Conservation (phyloP, 1,140 invertebrate species). For the Brevipalpus yothersi region DNA sequence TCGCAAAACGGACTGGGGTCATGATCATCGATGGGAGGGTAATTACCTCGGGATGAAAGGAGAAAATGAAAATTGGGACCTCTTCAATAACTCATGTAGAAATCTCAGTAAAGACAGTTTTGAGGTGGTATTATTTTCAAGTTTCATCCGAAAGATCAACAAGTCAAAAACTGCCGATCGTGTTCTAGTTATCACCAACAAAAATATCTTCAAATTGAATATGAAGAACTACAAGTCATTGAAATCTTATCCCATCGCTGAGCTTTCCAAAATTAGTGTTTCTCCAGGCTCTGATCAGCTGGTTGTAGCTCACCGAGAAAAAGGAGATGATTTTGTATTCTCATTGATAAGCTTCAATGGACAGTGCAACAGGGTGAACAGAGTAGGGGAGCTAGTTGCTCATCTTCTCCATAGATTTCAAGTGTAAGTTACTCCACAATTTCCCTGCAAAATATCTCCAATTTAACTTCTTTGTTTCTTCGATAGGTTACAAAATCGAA, state of each 20-base stretch:
- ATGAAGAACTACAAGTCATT: slow-evolving; percentile 53
- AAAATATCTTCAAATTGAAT: slow-evolving; percentile 68
- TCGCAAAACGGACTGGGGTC: slow-evolving; percentile 53
- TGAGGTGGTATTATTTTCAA: slow-evolving; percentile 32
- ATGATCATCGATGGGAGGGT: slow-evolving; percentile 58
- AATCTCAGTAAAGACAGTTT: slow-evolving; percentile 36
- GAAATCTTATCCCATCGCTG: slow-evolving; percentile 48
- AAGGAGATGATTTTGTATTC: slow-evolving; percentile 70
- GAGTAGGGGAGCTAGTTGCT: slow-evolving; percentile 61
- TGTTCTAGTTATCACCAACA: slow-evolving; percentile 63
- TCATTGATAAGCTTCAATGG: slow-evolving; percentile 26
- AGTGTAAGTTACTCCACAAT: slow-evolving; percentile 16
- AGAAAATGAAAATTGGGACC: slow-evolving; percentile 47
- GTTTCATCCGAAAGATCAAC: slow-evolving; percentile 27
- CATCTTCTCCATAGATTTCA: slow-evolving; percentile 27
- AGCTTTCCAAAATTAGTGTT: slow-evolving; percentile 54
- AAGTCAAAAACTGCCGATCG: slow-evolving; percentile 67
- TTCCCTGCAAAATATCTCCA: not conserved
- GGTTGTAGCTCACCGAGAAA: slow-evolving; percentile 59
- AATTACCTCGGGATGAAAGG: slow-evolving; percentile 54
- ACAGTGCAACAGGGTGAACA: slow-evolving; percentile 24
- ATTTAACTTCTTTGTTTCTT: not conserved
- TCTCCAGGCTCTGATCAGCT: slow-evolving; percentile 64
- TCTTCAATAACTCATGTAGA: slow-evolving; percentile 39
- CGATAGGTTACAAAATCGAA: not conserved